Conservation (phyloP, 1,140 invertebrate species). For the Bombus balteatus region DNA sequence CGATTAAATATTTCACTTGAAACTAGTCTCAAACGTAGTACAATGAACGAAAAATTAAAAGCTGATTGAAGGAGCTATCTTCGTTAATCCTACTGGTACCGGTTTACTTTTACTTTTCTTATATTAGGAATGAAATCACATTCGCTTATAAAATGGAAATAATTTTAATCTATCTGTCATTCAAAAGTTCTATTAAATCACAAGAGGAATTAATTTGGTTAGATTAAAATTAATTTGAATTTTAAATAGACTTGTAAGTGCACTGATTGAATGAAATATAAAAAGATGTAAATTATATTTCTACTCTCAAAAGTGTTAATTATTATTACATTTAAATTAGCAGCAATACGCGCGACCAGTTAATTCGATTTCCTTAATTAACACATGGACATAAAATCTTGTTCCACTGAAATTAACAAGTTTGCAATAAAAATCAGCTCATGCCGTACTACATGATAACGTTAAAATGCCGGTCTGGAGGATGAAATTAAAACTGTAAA, state of each 20-base stretch:
- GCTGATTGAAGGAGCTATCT: neutral
- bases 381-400: neutral
- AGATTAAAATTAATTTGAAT: no score
- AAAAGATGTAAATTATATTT: no score
- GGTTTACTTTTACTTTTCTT: neutral
- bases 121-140: neutral
- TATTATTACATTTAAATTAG: neutral
- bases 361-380: neutral
- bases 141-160: neutral
- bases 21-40: no score
- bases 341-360: neutral
- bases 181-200: neutral
- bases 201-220: no score
- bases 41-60: neutral
- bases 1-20: neutral
- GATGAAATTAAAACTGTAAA: conserved; percentile 13
- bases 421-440: neutral
- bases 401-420: neutral
- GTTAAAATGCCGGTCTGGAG: no score
- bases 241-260: no score
- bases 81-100: neutral
- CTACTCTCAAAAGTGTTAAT: no score
- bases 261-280: no score
- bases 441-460: no score
- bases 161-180: neutral